phyloP scores from a whole-genome alignment of 2,888 invertebrate genomes.

The Tricholauxania praeusta region DNA sequence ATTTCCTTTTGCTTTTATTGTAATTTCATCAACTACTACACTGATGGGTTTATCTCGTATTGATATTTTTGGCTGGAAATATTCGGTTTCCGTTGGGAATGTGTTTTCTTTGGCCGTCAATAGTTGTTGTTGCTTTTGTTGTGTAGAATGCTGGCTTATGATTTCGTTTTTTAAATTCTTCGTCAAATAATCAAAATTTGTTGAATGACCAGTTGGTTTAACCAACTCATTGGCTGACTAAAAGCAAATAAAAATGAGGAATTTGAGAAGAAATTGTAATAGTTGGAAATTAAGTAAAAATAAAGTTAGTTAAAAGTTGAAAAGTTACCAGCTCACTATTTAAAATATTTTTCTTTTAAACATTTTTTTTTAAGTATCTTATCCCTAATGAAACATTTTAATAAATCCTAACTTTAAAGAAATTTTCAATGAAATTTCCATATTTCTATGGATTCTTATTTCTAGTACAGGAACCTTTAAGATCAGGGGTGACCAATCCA shows the following conservation, averaged over 20 bases:
- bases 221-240: constrained; percentile 64
- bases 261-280: not conserved
- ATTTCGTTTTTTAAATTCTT: constrained; percentile 64
- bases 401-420: too few species aligned
- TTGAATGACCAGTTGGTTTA: constrained; percentile 53
- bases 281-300: too few species aligned
- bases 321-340: too few species aligned
- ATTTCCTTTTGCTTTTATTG: constrained; percentile 32
- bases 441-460: too few species aligned
- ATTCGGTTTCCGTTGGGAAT: constrained; percentile 47
- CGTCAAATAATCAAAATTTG: constrained; percentile 54
- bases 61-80: constrained; percentile 49
- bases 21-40: constrained; percentile 39
- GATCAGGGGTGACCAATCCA: too few species aligned
- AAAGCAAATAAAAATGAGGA: constrained; percentile 16
- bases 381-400: too few species aligned
- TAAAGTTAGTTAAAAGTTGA: too few species aligned
- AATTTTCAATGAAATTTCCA: too few species aligned
- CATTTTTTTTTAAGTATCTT: too few species aligned
- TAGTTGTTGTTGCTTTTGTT: constrained; percentile 10
- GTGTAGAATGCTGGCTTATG: constrained; percentile 46
- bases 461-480: too few species aligned
- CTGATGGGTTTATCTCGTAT: constrained; percentile 48
- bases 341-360: too few species aligned
- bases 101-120: constrained; percentile 37